A percentile compares a stretch with the other conserved stretches of the same genome.
These are phyloP conservation scores for Epinephelus cyanopodus DNA, from an alignment of 2,113 vertebrate genomes.

Conservation along the genomic window DNA sequence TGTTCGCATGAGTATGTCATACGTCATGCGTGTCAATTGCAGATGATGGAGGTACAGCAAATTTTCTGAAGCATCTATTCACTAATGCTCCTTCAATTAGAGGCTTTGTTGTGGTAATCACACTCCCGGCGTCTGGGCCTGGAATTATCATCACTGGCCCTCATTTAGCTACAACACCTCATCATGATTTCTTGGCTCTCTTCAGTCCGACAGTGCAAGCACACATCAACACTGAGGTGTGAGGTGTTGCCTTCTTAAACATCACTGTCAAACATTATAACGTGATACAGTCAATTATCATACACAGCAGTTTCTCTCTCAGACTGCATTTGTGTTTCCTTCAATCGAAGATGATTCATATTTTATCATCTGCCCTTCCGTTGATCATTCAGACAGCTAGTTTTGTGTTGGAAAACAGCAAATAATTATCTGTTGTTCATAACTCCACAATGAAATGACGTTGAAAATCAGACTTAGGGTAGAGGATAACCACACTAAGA, in stretches of 20 bases:
- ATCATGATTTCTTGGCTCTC: slow-evolving; percentile 26
- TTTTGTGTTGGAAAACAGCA: background rate
- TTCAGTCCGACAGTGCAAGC: background rate
- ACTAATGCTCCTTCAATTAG: slow-evolving; percentile 33
- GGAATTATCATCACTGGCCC: slow-evolving; percentile 27
- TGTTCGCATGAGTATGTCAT: background rate
- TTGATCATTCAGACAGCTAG: background rate
- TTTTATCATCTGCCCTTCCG: background rate
- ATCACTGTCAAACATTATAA: background rate
- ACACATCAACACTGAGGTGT: background rate
- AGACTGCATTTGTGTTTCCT: background rate
- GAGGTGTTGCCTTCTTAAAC: background rate
- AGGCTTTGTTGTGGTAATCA: slow-evolving; percentile 67
- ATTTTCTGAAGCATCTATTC: slow-evolving; percentile 53
- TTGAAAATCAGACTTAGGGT: too few relatives aligned
- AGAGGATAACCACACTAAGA: too few relatives aligned
- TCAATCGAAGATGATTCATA: too few relatives aligned
- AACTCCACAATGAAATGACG: too few relatives aligned
- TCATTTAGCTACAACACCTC: slow-evolving; percentile 27
- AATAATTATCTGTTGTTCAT: background rate
- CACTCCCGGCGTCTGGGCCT: slow-evolving; percentile 9
- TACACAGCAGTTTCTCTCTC: background rate
- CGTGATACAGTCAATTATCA: background rate
- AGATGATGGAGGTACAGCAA: slow-evolving; percentile 31
- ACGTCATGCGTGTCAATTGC: background rate